Evolutionary conservation across 2,888 invertebrate genomes (phyloP).

Genomic region (Caenorhabditis sp.): DNA sequence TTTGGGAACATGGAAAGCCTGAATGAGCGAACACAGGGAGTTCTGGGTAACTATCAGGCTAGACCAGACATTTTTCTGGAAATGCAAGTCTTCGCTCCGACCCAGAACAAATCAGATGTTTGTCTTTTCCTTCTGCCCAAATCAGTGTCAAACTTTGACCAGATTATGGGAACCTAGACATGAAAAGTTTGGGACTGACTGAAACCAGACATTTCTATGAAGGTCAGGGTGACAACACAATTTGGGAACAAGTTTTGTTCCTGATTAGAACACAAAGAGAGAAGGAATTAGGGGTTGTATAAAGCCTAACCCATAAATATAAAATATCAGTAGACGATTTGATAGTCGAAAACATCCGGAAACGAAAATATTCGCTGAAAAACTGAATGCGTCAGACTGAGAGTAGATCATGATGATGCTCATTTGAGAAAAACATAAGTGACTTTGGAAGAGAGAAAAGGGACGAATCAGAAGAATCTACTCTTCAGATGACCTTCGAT

Average conservation of each 20-base stretch:
- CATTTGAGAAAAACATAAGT: background rate
- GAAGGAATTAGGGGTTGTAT: background rate
- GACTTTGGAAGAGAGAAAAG: background rate
- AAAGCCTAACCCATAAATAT: slow-evolving; percentile 13
- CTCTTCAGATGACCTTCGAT: slow-evolving; percentile 14
- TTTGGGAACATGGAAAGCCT: no score
- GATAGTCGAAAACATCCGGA: slow-evolving; percentile 16
- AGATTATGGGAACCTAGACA: slow-evolving; percentile 1
- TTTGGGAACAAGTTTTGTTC: background rate
- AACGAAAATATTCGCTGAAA: slow-evolving; percentile 16
- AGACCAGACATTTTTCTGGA: background rate
- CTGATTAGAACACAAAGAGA: slow-evolving; percentile 6
- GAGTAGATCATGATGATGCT: slow-evolving; percentile 6
- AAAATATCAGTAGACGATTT: slow-evolving; percentile 17
- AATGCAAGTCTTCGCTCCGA: background rate
- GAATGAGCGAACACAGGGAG: no score
- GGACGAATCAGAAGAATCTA: slow-evolving; percentile 12
- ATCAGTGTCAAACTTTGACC: slow-evolving; percentile 11
- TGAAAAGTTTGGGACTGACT: background rate
- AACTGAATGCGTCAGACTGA: slow-evolving; percentile 28
- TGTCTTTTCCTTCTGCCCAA: slow-evolving; percentile 3
- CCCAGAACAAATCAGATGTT: background rate
- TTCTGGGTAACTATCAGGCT: no score
- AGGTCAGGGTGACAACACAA: slow-evolving; percentile 3
- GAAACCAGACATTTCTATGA: background rate